A percentile compares a stretch with the other conserved stretches of the same genome.
phyloP scores from a whole-genome alignment of 1,140 invertebrate genomes.

The Ylistrum balloti region DNA sequence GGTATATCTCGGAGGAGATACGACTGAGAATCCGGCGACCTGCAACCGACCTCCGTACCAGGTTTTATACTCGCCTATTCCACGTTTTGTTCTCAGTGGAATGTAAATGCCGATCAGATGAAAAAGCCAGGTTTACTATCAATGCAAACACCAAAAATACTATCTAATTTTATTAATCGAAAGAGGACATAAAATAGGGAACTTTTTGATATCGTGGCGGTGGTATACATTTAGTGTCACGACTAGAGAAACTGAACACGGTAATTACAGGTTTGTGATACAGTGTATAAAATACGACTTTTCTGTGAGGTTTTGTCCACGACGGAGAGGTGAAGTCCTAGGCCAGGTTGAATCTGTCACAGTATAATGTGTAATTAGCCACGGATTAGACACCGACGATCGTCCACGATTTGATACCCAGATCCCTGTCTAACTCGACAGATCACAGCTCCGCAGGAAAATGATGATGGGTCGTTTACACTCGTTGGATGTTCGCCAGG shows the following conservation, averaged over 20 bases:
- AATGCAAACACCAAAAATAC: constrained; percentile 17
- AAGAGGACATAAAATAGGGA: constrained; percentile 19
- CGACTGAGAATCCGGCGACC: constrained; percentile 8
- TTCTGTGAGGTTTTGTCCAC: constrained; percentile 21
- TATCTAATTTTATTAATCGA: constrained; percentile 40
- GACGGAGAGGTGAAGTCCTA: not conserved
- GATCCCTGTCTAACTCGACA: not conserved
- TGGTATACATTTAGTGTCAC: constrained; percentile 22
- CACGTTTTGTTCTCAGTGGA: not conserved
- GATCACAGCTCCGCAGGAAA: not conserved
- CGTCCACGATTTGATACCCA: not conserved
- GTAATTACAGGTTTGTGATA: not conserved
- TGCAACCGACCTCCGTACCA: not conserved
- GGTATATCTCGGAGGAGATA: constrained; percentile 11
- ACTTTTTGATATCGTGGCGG: constrained; percentile 19
- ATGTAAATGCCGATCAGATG: constrained; percentile 17
- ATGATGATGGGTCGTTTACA: not conserved
- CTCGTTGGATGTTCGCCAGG: not conserved
- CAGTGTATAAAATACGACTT: not conserved
- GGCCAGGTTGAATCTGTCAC: not conserved
- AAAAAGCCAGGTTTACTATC: not conserved
- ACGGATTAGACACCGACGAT: not conserved
- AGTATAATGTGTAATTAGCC: constrained; percentile 22
- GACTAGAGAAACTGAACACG: not conserved
- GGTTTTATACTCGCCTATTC: not conserved